Conservation (phyloP, 2,888 invertebrate species). For the Spisula subtruncata region DNA sequence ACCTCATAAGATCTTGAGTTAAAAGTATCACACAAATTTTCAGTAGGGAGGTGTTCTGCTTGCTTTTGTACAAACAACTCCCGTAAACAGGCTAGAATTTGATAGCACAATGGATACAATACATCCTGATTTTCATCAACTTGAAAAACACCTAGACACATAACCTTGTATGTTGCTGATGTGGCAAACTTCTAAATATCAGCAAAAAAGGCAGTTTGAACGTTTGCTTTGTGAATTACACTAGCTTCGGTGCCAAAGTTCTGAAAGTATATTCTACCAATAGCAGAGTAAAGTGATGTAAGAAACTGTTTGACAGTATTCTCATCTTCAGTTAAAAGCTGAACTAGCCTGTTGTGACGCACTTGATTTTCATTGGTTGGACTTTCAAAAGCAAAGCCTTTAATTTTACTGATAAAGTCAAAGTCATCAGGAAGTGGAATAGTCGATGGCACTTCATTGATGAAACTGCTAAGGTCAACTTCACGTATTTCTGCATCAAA, state of each 20-base stretch:
- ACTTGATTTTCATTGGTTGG: not conserved
- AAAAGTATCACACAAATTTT: not conserved
- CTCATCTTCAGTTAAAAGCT: not conserved
- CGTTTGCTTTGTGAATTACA: not conserved
- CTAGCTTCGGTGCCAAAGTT: not conserved
- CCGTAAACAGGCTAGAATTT: not conserved
- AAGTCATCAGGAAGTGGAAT: conserved; percentile 15
- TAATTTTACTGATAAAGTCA: not conserved
- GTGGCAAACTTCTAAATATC: not conserved
- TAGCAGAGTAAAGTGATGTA: conserved; percentile 2
- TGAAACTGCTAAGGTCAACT: conserved; percentile 6
- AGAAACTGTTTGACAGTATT: not conserved
- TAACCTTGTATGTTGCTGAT: not conserved
- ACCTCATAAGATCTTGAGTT: not conserved
- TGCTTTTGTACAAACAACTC: not conserved
- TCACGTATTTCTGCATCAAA: not conserved
- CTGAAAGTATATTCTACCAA: not conserved
- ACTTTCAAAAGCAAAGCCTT: conserved; percentile 1
- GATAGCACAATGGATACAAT: conserved; percentile 10
- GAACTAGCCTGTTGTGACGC: not conserved
- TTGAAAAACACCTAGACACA: not conserved
- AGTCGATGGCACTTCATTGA: not conserved
- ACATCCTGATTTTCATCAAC: not conserved
- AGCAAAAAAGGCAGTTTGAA: not conserved
- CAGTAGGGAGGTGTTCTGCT: conserved; percentile 22